Conservation (phyloP, 2,113 vertebrate genomes). For the Bostrychus sinensis region DNA sequence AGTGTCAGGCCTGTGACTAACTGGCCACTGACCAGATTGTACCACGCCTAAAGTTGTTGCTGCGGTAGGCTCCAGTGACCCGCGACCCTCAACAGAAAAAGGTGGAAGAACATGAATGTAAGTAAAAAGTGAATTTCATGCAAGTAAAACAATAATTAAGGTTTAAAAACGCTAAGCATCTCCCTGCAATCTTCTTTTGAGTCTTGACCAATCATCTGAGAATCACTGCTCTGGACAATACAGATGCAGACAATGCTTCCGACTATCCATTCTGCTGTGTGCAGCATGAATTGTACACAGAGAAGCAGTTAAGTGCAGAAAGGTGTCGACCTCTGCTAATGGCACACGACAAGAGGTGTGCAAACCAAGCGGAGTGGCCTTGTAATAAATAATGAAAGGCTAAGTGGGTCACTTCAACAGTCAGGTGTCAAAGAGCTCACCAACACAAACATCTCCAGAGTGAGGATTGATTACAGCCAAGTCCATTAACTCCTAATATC, state of each 20-base stretch:
- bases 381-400: slow-evolving; percentile 16
- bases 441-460: slow-evolving; percentile 12
- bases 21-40: no score
- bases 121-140: no score
- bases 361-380: slow-evolving; percentile 11
- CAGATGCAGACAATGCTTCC: background rate
- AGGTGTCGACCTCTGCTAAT: background rate
- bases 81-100: no score
- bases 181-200: no score
- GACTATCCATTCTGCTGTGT: background rate
- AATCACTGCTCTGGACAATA: background rate
- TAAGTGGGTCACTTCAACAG: no score
- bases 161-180: no score
- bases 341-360: background rate
- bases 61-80: no score
- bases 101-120: no score
- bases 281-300: background rate
- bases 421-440: slow-evolving; percentile 13
- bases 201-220: background rate
- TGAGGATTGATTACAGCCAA: background rate
- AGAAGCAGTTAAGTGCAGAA: background rate
- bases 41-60: no score
- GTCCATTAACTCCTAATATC: slow-evolving; percentile 30
- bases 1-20: no score
- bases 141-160: no score